A percentile compares a stretch with the other conserved stretches of the same genome.
Conservation (phyloP, 2,888 invertebrate genomes). For the Tinea trinotella region DNA sequence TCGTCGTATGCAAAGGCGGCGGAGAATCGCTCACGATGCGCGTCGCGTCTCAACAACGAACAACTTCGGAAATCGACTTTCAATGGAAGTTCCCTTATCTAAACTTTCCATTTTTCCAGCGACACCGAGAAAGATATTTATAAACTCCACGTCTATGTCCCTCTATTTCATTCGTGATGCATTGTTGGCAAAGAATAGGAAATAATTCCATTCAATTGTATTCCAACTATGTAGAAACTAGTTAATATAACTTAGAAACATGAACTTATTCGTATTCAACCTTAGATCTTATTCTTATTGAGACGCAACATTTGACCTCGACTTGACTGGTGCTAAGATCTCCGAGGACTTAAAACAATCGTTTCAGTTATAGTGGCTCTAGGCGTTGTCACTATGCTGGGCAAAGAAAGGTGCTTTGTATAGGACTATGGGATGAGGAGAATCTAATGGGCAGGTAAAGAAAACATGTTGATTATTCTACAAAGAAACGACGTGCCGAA, state of each 20-base stretch:
- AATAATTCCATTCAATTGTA: constrained; percentile 3
- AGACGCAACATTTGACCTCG: too few species aligned
- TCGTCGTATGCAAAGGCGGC: constrained; percentile 44
- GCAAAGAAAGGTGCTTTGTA: too few species aligned
- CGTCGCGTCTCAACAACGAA: constrained; percentile 35
- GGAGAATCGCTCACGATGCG: constrained; percentile 33
- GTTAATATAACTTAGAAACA: neutral
- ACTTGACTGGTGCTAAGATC: too few species aligned
- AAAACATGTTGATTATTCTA: too few species aligned
- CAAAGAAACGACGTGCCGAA: too few species aligned
- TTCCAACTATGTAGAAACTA: neutral
- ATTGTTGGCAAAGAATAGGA: constrained; percentile 10
- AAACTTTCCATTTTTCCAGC: constrained; percentile 48
- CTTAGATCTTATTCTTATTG: too few species aligned
- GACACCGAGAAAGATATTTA: constrained; percentile 14
- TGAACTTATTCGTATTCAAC: neutral
- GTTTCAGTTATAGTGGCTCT: too few species aligned
- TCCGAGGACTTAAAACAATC: too few species aligned
- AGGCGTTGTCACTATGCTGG: too few species aligned
- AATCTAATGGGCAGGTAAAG: too few species aligned
- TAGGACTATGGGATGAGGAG: too few species aligned
- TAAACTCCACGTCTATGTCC: constrained; percentile 9
- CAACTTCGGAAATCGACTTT: constrained; percentile 63
- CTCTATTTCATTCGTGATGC: constrained; percentile 6
- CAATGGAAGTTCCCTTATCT: constrained; percentile 46